Base-by-base conservation (phyloP, 2,113 vertebrate species). In the Seriola quinqueradiata region DNA sequence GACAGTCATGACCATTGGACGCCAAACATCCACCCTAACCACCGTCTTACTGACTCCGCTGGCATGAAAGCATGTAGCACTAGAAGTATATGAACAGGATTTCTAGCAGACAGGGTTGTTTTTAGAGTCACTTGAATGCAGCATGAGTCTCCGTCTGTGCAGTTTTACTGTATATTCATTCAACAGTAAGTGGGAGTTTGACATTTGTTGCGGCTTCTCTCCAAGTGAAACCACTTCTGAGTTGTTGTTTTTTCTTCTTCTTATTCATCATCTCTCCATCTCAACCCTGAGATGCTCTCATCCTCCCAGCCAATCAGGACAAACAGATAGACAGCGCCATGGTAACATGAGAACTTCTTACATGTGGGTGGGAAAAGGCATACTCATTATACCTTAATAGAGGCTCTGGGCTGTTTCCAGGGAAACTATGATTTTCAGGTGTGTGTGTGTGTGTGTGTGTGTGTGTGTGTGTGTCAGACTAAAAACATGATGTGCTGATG, bases 401-500 rank as follows among this genome's bases (percentile, higher is more conserved):
- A 92, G 87, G 73, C 63, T 60, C 86, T 81, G 86, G 87, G 83
- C 84, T 83, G 92, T 95, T 95, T 92, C 94, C 92, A 94, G 75
- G 92, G 94, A 91, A 92, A 95, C 92, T 46, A 76, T 86, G 85
- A 69, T 91, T 83, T 85, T 82, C 87, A 85, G 85, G 84, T 87
- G 79, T 86, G 84, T 87, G 68, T 82, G 77, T 80, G 85, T 71
- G 73, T 78, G 75, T 65, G 61, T 79, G 76, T 83, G 59, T 77
- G 77, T 77, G 81, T 55, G 70, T 81, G 73, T 80, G 74, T 75
- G 77, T 69, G 40, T 70, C 25, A 13, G 34, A 75, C 59, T 76
- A 48, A 71, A 78, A 83, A 87, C 77, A 84, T 25, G 46, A 55
- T 79, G 79, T 87, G 68, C 68, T 74, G 50, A 75, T 76, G 79